Conservation (phyloP, 2,888 invertebrate species). For the Sinhomidia bicolor region DNA sequence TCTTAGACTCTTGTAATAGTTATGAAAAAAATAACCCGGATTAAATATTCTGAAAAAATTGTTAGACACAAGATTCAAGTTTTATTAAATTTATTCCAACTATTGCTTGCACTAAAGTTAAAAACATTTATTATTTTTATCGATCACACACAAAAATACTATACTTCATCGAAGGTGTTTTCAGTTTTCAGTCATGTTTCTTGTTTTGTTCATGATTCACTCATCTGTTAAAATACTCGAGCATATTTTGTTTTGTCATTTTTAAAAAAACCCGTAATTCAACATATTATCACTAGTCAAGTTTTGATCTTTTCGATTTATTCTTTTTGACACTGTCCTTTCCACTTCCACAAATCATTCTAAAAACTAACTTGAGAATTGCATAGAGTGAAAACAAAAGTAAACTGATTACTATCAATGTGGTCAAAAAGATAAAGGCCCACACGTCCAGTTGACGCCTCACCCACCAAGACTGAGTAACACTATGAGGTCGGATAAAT, state of each 20-base stretch:
- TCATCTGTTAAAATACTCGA: too few species aligned
- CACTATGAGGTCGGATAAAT: conserved; percentile 47
- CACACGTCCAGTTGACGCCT: conserved; percentile 59
- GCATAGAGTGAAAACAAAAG: neutral
- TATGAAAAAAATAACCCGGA: too few species aligned
- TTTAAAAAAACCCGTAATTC: neutral
- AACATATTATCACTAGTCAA: neutral
- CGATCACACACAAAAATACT: too few species aligned
- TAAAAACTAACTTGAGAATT: neutral
- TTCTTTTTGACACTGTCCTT: neutral
- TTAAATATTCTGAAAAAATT: too few species aligned
- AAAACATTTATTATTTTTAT: too few species aligned
- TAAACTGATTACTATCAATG: neutral
- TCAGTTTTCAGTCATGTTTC: too few species aligned
- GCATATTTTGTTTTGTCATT: neutral
- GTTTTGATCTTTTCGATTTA: neutral
- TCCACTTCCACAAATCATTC: neutral
- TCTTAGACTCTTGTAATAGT: too few species aligned
- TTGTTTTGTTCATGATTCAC: too few species aligned
- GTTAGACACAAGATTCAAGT: too few species aligned
- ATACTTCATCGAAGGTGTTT: too few species aligned
- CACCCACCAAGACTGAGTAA: conserved; percentile 61
- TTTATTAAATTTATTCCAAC: too few species aligned
- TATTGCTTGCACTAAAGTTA: too few species aligned
- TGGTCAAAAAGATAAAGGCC: conserved; percentile 41